Conservation (phyloP, 1,140 invertebrate species). For the Hycleus cichorii region DNA sequence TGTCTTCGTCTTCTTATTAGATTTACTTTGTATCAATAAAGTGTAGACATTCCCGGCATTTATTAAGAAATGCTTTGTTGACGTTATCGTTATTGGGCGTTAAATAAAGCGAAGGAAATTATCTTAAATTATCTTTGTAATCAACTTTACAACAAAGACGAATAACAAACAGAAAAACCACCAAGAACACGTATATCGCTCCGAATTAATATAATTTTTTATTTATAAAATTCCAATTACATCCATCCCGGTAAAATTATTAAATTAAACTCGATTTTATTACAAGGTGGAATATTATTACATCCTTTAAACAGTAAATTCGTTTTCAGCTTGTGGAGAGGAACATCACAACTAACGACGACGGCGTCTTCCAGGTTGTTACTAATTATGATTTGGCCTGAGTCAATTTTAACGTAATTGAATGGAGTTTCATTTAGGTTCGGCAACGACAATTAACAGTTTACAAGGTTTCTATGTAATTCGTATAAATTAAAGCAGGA, state of each 20-base stretch:
- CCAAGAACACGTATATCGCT: too few species aligned
- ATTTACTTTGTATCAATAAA: constrained; percentile 29
- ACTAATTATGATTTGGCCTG: constrained; percentile 10
- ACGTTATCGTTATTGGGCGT: constrained; percentile 22
- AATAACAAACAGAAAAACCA: too few species aligned
- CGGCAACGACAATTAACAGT: constrained; percentile 3
- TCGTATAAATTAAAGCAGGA: constrained; percentile 4
- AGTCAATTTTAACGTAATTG: constrained; percentile 10
- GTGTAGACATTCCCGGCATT: constrained; percentile 20
- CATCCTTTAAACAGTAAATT: too few species aligned
- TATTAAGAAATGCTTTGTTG: constrained; percentile 18
- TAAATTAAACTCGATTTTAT: too few species aligned
- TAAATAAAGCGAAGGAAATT: constrained; percentile 14
- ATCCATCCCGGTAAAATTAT: too few species aligned
- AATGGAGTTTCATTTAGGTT: constrained; percentile 8
- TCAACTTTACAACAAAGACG: too few species aligned
- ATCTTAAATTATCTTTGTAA: not conserved
- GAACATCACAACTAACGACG: too few species aligned
- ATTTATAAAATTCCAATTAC: too few species aligned
- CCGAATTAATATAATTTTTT: too few species aligned
- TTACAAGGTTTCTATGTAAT: constrained; percentile 7
- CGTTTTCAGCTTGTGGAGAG: too few species aligned
- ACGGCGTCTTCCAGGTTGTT: not conserved
- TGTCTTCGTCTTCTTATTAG: constrained; percentile 23
- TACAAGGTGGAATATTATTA: too few species aligned